Evolutionary conservation across 2,113 vertebrate genomes (phyloP), one percentile per base, ranked within the genome.

Genomic region (Lipophrys pholis): DNA sequence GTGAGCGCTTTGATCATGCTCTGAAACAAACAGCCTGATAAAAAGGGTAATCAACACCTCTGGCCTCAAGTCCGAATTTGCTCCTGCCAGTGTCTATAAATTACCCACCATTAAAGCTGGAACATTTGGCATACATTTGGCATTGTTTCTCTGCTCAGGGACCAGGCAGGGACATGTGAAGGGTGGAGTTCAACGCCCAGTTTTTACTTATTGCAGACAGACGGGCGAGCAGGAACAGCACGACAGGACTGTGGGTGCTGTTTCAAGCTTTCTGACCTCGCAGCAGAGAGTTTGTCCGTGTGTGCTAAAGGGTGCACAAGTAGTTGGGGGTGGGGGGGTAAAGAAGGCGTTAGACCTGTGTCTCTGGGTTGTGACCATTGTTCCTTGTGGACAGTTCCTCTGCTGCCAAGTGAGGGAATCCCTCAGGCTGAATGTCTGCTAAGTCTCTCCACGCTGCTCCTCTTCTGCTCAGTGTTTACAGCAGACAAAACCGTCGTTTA

Each of bases 361-460:
- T 83, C 85, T 91, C 83, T 93, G 84, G 90, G 87, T 89, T 54
- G 54, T 89, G 85, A 91, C 89, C 88, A 90, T 91, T 92, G 89
- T 93, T 92, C 87, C 74, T 55, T 78, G 63, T 71, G 76, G 81
- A 76, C 82, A 17, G n/a, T 81, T 71, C 81, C 74, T 72, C 65
- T 66, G 72, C 54, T 86, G 76, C 81, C 57, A 69, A 78, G 78
- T 0, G 49, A 78, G 69, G 62, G 78, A 69, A 61, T 82, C 75
- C 75, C 69, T 77, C 17, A 50, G 51, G 42, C 73, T 66, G 51
- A 43, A 36, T 61, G 41, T 70, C 17, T 2, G 35, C 45, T 49
- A 40, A 46, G 15, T 56, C 43, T 52, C 35, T 67, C 39, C 7
- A 48, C 43, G 11, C 10, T 6, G 67, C 51, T 67, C 56, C 55